Base-by-base conservation (phyloP, 64 coral and sea anemone species). In the Porites lutea region DNA sequence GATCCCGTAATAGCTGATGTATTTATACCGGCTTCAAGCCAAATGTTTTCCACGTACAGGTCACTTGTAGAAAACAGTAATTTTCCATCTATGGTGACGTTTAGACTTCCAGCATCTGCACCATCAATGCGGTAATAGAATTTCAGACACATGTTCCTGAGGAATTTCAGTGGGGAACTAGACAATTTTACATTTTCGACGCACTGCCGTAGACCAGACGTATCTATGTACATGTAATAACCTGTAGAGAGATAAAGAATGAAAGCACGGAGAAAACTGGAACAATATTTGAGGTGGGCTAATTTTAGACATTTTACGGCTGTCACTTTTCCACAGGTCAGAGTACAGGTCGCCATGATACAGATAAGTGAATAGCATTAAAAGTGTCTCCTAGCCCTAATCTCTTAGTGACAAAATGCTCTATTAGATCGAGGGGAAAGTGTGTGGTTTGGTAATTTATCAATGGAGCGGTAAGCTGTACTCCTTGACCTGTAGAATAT, bases 61-160 rank as follows among this genome's bases (percentile, higher is more conserved):
- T 64, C 63, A 51, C 62, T 48, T 71, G 4, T n/a, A 49, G 15
- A 48, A 50, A 86, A 86, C 4, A 70, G 10, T 10, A 5, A 16
- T 52, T 52, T 13, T 5, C 65, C 48, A 14, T 52, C 23, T n/a
- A 86, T 14, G 15, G 8, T 3, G 64, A 86, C 82, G 4, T 70
- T 71, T 0, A 86, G 45, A 11, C 7, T 11, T 48, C 64, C 82
- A 15, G 71, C 53, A 9, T 12, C 21, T 52, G n/a, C 10, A 53
- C 82, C 82, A 68, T 86, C 71, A 65, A 86, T 86, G 19, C 71
- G 82, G 52, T 86, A 86, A 23, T 8, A 86, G 13, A 86, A 86
- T 46, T 7, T 16, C 5, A 86, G 19, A 19, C 82, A 86, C n/a
- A 23, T 86, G 63, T 71, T 51, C 1, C 82, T 65, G 47, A 0